Conservation (phyloP, 2,113 vertebrate genomes). For the Sialia sialis region DNA sequence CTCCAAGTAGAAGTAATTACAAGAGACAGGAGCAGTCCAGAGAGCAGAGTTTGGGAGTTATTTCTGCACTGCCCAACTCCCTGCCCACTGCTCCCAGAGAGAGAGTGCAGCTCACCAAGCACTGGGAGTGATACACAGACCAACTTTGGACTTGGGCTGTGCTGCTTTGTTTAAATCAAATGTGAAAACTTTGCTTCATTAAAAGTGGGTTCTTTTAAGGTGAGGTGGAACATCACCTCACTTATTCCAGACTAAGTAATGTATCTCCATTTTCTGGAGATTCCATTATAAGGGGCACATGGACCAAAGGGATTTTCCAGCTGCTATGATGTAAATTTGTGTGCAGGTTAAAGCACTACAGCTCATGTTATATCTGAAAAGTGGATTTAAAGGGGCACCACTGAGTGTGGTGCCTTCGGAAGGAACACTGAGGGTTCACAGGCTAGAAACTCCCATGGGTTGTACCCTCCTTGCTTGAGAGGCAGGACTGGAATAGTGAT, state of each 20-base stretch:
- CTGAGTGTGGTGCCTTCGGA: background rate
- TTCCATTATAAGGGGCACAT: background rate
- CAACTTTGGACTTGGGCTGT: background rate
- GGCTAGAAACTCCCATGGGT: background rate
- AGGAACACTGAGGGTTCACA: background rate
- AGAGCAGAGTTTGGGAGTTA: background rate
- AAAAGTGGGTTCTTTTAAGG: background rate
- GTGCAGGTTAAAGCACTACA: background rate
- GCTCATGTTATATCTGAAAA: background rate
- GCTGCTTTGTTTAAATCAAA: background rate
- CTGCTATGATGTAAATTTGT: background rate
- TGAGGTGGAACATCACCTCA: background rate
- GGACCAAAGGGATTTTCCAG: background rate
- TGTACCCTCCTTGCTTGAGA: background rate
- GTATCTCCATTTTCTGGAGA: background rate
- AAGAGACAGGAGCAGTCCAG: background rate
- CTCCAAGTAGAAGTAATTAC: background rate
- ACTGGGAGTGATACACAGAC: accelerated
- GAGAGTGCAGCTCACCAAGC: background rate
- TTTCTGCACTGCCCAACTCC: background rate
- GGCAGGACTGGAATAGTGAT: background rate
- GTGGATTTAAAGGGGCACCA: background rate
- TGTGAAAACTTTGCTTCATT: background rate
- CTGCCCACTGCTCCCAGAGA: background rate
- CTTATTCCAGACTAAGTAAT: background rate